phyloP scores from a whole-genome alignment of 2,113 vertebrate species.

The Amblyornis subalaris region DNA sequence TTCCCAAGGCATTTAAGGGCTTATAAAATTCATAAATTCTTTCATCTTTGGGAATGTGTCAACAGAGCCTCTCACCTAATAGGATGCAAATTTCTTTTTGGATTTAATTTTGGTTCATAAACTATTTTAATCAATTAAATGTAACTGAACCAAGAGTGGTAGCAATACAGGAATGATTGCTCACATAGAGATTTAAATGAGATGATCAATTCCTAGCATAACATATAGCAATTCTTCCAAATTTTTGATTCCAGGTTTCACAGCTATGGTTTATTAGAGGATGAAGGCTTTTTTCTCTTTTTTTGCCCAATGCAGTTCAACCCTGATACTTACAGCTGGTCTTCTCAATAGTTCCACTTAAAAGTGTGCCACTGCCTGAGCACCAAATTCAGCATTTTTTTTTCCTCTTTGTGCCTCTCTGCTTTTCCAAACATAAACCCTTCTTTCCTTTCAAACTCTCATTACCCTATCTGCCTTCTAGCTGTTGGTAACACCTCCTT shows the following conservation, averaged over 20 bases:
- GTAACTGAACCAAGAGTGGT: background rate
- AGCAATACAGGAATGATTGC: background rate
- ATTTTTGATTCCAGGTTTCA: background rate
- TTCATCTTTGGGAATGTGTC: background rate
- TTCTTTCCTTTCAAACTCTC: background rate
- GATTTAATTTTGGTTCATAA: background rate
- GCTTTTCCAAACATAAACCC: background rate
- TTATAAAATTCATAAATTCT: slow-evolving; percentile 8
- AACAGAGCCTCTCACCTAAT: background rate
- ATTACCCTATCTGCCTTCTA: background rate
- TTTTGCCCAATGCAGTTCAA: background rate
- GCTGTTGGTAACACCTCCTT: background rate
- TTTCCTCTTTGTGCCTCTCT: background rate
- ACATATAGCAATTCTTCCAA: background rate
- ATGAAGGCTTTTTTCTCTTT: background rate
- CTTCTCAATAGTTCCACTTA: background rate
- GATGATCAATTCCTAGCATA: background rate
- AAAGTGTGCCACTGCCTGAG: background rate
- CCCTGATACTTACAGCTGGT: background rate
- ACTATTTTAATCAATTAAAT: background rate
- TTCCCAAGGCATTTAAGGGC: background rate
- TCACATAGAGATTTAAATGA: background rate
- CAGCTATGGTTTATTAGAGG: background rate
- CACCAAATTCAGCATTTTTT: background rate
- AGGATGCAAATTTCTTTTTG: background rate